Evolutionary conservation across 2,888 invertebrate species (phyloP), one percentile per base, ranked within the genome.

Genomic region (Apomyelois bistriatella): DNA sequence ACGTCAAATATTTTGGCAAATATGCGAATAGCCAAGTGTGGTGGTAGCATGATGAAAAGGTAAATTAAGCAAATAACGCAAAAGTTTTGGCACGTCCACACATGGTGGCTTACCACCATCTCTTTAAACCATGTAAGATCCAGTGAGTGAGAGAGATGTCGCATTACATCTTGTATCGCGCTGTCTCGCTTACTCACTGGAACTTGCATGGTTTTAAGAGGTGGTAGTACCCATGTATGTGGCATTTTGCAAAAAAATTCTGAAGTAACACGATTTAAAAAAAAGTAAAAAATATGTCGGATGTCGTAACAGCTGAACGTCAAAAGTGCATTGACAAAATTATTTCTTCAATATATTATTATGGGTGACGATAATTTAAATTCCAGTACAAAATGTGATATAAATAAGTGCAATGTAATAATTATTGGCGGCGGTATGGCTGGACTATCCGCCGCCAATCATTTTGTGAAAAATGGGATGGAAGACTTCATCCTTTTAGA

Each of bases 351-450:
- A 72, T 72, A 75, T 74, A 79, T 69, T 82, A 89, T 73, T 87
- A 91, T 91, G 90, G 90, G 90, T 74, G 90, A 90, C 85, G 86
- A 87, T 63, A 85, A 79, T 64, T 72, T 76, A 88, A 88, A 85
- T 87, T 88, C 85, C 76, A 85, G 86, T 85, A 85, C 78, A 77
- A 80, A 79, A 85, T 86, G 84, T 88, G 81, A 86, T 72, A 68
- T 69, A 61, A 82, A 79, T 68, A 91, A 90, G 74, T 93, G 92
- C 70, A 95, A 95, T 91, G 92, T 96, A 62, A 85, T 96, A 66
- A 96, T 96, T 70, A 92, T 97, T 68, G 97, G 97, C 47, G 96
- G 94, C 64, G 97, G 97, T 59, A 94, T 95, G 90, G 95, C 97
- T 58, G 97, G 97, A 42, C 85, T 97, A 50, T 94, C 96, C 47